Conservation (phyloP, 2,113 vertebrate species). For the Engystomops pustulosus region DNA sequence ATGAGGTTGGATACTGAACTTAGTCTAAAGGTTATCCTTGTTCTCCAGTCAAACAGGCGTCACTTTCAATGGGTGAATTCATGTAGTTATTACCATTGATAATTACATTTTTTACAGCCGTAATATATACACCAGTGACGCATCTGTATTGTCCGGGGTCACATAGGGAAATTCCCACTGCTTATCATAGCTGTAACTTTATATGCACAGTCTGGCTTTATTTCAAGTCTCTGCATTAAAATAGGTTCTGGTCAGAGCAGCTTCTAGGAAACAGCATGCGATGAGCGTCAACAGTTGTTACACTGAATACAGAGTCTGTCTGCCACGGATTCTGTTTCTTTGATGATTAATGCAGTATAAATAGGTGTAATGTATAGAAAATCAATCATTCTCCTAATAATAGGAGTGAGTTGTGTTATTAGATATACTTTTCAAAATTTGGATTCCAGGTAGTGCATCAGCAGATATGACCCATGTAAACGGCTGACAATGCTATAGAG, state of each 20-base stretch:
- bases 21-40: not conserved
- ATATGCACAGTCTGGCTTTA: constrained; percentile 15
- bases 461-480: no score
- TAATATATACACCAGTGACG: not conserved
- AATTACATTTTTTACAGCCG: not conserved
- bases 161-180: not conserved
- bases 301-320: not conserved
- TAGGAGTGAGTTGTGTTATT: not conserved
- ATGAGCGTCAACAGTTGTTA: not conserved
- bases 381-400: not conserved
- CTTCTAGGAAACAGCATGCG: not conserved
- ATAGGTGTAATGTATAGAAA: not conserved
- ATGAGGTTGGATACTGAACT: not conserved
- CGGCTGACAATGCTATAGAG: no score
- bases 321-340: not conserved
- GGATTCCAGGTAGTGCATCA: no score
- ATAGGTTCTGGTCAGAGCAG: not conserved
- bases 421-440: no score
- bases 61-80: not conserved
- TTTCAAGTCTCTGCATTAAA: constrained; percentile 6
- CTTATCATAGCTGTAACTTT: not conserved
- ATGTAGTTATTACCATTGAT: not conserved
- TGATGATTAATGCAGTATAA: not conserved
- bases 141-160: not conserved
- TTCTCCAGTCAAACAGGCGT: not conserved